phyloP scores from a whole-genome alignment of 37 sponge, comb jelly and placozoan genomes.

The Aplysina aerophoba region DNA sequence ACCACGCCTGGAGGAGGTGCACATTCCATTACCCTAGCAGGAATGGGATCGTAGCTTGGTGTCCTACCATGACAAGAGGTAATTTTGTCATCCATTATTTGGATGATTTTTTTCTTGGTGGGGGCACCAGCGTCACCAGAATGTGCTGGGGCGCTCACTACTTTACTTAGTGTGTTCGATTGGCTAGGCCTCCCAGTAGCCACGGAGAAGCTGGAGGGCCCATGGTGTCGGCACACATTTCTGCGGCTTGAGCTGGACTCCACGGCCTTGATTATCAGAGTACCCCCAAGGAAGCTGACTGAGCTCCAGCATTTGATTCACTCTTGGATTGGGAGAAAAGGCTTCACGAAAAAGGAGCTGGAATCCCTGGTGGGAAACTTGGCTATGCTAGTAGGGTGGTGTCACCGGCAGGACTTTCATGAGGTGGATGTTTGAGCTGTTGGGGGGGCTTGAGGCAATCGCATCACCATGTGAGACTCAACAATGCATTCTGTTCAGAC shows the following conservation, averaged over 20 bases:
- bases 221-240: neutral
- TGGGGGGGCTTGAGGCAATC: slow-evolving; percentile 26
- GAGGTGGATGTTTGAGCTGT: slow-evolving; percentile 29
- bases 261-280: neutral
- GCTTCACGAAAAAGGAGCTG: neutral
- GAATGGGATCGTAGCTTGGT: too few relatives aligned
- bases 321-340: neutral
- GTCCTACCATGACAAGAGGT: too few relatives aligned
- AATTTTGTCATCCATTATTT: too few relatives aligned
- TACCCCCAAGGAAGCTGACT: slow-evolving; percentile 1
- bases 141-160: neutral
- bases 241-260: slow-evolving; percentile 19
- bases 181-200: slow-evolving; percentile 7
- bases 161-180: neutral
- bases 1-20: too few relatives aligned
- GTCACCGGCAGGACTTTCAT: slow-evolving; percentile 41
- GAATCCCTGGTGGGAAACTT: slow-evolving; percentile 26
- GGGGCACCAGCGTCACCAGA: neutral
- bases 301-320: neutral
- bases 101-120: neutral
- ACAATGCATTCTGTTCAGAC: slow-evolving; percentile 29
- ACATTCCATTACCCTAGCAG: too few relatives aligned
- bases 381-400: too few relatives aligned
- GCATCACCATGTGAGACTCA: slow-evolving; percentile 32
- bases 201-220: neutral